A percentile compares a stretch with the other conserved stretches of the same genome.
Conservation (phyloP, 64 coral and sea anemone genomes). For the Astreopora myriophthalma region DNA sequence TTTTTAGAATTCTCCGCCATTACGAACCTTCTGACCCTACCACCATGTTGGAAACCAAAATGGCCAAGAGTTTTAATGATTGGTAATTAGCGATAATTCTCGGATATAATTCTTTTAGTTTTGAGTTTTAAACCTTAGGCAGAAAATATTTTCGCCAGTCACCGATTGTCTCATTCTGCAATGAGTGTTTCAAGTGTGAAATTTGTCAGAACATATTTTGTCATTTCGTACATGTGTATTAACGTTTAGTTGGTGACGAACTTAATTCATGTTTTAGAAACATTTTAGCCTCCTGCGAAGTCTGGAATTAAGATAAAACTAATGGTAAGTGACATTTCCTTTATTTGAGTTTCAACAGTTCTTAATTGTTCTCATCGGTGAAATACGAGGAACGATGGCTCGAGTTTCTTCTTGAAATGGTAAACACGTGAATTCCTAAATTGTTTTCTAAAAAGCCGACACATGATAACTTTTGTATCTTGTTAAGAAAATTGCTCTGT, state of each 20-base stretch:
- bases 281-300: not conserved
- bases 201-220: not conserved
- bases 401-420: not conserved
- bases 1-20: conserved; percentile 44
- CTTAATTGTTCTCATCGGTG: not conserved
- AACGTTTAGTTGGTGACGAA: too few species aligned
- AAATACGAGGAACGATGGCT: not conserved
- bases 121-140: not conserved
- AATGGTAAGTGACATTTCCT: not conserved
- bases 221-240: not conserved
- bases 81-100: conserved; percentile 21
- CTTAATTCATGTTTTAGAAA: conserved; percentile 1
- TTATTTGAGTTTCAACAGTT: not conserved
- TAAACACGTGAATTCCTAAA: not conserved
- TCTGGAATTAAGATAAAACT: not conserved
- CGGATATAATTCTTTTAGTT: not conserved
- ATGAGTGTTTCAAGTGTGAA: not conserved
- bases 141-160: not conserved
- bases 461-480: not conserved
- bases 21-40: conserved; percentile 8
- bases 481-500: not conserved
- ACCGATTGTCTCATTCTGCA: not conserved
- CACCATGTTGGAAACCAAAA: not conserved
- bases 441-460: not conserved
- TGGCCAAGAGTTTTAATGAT: conserved; percentile 22